A percentile compares a stretch with the other conserved stretches of the same genome.
Evolutionary conservation across 2,113 vertebrate species (phyloP).

Genomic region (Oxyruncus cristatus): DNA sequence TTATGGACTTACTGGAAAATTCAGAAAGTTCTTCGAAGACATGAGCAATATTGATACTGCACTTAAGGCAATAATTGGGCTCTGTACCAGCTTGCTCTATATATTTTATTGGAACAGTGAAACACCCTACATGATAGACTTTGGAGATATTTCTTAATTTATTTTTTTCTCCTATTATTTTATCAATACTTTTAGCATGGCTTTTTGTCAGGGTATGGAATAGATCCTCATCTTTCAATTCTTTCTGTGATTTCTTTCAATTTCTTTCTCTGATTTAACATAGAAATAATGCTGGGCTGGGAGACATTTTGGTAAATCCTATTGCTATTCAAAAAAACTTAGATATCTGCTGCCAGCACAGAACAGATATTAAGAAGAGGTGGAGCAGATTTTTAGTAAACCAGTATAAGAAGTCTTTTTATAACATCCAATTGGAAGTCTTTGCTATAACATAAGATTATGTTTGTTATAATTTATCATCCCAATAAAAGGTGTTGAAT

Average conservation of each 20-base stretch:
- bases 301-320: neutral
- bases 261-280: neutral
- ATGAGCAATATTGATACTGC: neutral
- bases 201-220: neutral
- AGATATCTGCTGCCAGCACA: neutral
- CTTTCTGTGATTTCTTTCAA: no score
- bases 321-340: neutral
- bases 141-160: neutral
- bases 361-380: neutral
- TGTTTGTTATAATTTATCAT: neutral
- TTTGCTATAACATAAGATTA: neutral
- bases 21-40: neutral
- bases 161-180: constrained; percentile 9
- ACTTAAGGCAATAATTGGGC: constrained; percentile 15
- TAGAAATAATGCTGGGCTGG: neutral
- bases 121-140: neutral
- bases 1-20: constrained; percentile 15
- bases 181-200: neutral
- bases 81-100: constrained; percentile 10
- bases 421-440: neutral
- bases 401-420: neutral
- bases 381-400: neutral
- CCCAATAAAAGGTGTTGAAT: neutral
- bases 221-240: neutral
- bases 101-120: neutral